Evolutionary conservation across 2,797 vertebrate species (phyloP).

Genomic region (Macroramphosus scolopax): DNA sequence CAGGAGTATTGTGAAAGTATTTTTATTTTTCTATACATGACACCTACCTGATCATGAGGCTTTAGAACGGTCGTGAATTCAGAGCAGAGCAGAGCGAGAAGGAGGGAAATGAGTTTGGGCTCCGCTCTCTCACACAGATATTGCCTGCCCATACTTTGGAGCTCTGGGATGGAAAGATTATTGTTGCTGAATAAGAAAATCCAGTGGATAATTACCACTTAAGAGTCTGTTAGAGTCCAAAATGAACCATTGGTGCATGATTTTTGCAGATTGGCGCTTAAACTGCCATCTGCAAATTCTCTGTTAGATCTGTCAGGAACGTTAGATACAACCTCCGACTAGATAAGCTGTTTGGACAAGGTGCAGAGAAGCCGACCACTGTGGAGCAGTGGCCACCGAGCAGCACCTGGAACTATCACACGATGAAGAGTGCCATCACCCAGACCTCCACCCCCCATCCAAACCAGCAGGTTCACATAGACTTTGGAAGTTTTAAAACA

Average conservation of each 20-base stretch:
- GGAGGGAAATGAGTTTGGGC: too few relatives aligned
- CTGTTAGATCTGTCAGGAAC: conserved; percentile 29
- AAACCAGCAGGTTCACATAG: conserved; percentile 27
- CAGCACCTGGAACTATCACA: too few relatives aligned
- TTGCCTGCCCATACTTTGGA: conserved; percentile 40
- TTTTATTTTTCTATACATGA: conserved; percentile 55
- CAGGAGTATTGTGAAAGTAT: conserved; percentile 53
- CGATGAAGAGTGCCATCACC: too few relatives aligned
- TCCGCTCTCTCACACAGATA: conserved; percentile 48
- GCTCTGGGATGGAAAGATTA: conserved; percentile 38
- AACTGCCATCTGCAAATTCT: conserved; percentile 49
- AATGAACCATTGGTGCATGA: conserved; percentile 25
- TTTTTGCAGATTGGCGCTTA: conserved; percentile 40
- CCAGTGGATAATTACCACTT: conserved; percentile 49
- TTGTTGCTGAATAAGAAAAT: conserved; percentile 18
- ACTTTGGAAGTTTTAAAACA: too few relatives aligned
- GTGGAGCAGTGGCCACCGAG: background rate
- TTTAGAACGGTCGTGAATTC: conserved; percentile 29
- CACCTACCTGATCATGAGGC: conserved; percentile 39
- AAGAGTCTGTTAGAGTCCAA: conserved; percentile 36
- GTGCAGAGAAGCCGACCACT: conserved; percentile 25
- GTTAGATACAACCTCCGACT: conserved; percentile 13
- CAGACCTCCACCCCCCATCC: conserved; percentile 12
- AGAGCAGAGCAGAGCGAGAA: too few relatives aligned
- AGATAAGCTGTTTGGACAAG: conserved; percentile 20